A percentile compares a stretch with the other conserved stretches of the same genome.
Conservation (phyloP, 35 echinoderm and acorn worm species). For the Stichopus chloronotus region DNA sequence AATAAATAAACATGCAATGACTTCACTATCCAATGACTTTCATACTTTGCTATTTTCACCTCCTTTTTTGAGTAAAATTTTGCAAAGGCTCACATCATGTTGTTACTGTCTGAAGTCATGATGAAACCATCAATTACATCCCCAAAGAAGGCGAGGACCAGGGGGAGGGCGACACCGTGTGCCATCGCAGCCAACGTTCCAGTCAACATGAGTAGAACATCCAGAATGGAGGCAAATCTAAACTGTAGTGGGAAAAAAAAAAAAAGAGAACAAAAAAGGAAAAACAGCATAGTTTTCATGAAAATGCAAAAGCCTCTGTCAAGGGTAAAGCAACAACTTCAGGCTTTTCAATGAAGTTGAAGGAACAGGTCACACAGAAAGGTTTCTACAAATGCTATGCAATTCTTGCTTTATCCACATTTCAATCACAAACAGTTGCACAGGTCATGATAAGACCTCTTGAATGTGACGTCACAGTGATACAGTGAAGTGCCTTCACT, state of each 20-base stretch:
- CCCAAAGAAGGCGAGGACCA: conserved; percentile 81
- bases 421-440: too few relatives aligned
- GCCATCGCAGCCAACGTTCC: conserved; percentile 60
- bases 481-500: too few relatives aligned
- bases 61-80: background rate
- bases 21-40: too few relatives aligned
- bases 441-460: too few relatives aligned
- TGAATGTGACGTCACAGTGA: too few relatives aligned
- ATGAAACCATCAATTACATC: conserved; percentile 86
- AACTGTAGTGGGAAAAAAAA: conserved; percentile 64
- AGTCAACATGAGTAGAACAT: conserved; percentile 70
- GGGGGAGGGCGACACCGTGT: conserved; percentile 82
- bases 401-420: too few relatives aligned
- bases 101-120: conserved; percentile 9
- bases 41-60: too few relatives aligned
- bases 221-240: conserved; percentile 75
- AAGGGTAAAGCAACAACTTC: background rate
- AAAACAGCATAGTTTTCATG: background rate
- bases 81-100: background rate
- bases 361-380: background rate
- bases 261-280: background rate
- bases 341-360: background rate
- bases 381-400: background rate
- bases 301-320: background rate
- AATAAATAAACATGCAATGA: too few relatives aligned